Base-by-base conservation (phyloP, 2,888 invertebrate species). In the Pollenia griseotomentosa region DNA sequence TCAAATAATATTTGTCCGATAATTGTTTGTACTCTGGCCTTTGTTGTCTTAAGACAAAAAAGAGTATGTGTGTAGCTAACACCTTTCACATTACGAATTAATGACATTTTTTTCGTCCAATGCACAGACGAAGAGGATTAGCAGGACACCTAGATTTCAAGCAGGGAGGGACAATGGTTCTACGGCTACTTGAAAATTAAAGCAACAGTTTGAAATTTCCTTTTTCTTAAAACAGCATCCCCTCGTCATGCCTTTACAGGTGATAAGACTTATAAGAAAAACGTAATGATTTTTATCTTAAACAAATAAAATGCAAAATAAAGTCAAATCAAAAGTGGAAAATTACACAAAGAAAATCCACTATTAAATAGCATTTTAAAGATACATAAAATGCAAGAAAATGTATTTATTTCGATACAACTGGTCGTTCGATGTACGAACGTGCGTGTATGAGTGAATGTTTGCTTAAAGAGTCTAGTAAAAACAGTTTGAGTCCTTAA, bases 11-110 rank as follows among this genome's bases (percentile, higher is more conserved):
- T 91, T 91, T 91, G 90, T 90, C 89, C 87, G 88, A 83, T 86
- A 71, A 66, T 14, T 82, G 66, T 68, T 42, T 73, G 11, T 23
- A 53, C 3, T 7, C 1, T 2, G 42, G 12, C 12, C 19, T 68
- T 59, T 66, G 11, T 66, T 73, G 23, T 66, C 66, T 53, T 63
- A 16, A 61, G 23, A 44, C 46, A 42, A 80, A 75, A 53, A 42
- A 14, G n/a, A 44, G 8, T 16, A 46, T 19, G 42, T 81, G 16
- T 51, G 16, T 19, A 51, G 89, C 79, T 90, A 90, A 91, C 91
- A 92, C 91, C 91, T 92, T 92, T 90, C 90, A 89, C 90, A 91
- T 91, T 90, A 91, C 90, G 88, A 91, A 91, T 90, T 92, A 91
- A 92, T 91, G 91, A 90, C 87, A 91, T 90, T 88, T 75, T 89